Evolutionary conservation across 2,113 vertebrate species (phyloP).

Genomic region (Chaetodon trifascialis): DNA sequence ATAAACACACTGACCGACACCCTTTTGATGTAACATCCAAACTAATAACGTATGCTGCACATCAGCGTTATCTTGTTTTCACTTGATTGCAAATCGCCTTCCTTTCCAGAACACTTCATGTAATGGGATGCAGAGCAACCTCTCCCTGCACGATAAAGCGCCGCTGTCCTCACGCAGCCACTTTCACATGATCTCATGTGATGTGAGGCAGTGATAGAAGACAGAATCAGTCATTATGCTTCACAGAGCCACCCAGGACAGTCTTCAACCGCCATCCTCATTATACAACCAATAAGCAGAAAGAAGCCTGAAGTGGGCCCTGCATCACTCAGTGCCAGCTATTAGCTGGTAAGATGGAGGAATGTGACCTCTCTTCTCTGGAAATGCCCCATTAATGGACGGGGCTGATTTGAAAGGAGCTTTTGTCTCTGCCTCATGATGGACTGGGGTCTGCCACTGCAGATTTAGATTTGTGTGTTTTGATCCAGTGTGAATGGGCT

Average conservation of each 20-base stretch:
- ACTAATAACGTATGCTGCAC: background rate
- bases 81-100: constrained; percentile 43
- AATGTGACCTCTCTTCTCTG: constrained; percentile 72
- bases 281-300: constrained; percentile 49
- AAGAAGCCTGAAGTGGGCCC: constrained; percentile 16
- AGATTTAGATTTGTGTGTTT: constrained; percentile 54
- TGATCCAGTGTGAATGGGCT: constrained; percentile 28
- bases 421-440: constrained; percentile 63
- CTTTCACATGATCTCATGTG: constrained; percentile 65
- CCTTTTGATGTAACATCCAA: background rate
- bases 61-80: constrained; percentile 20
- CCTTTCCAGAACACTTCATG: background rate
- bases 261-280: constrained; percentile 28
- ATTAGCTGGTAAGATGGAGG: constrained; percentile 56
- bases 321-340: constrained; percentile 46
- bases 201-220: constrained; percentile 31
- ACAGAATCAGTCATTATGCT: constrained; percentile 53
- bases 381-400: constrained; percentile 67
- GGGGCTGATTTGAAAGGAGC: constrained; percentile 60
- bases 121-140: constrained; percentile 42
- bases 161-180: constrained; percentile 32
- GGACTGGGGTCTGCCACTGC: constrained; percentile 26
- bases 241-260: constrained; percentile 27
- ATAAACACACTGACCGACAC: background rate
- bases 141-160: constrained; percentile 17